Evolutionary conservation across 2,113 vertebrate genomes (phyloP).

Genomic region (Scophthalmus maximus): DNA sequence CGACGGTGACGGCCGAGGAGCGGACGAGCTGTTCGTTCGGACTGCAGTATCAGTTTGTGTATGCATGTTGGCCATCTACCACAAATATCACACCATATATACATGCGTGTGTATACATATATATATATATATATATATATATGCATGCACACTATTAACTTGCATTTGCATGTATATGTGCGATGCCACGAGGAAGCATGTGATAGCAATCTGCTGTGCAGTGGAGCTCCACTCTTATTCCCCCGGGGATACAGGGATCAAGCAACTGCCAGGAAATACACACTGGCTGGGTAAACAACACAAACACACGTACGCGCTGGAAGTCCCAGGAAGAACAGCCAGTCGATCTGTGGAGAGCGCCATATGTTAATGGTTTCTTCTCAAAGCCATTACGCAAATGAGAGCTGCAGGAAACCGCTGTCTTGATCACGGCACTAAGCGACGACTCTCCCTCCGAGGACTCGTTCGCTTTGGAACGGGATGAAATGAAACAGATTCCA

Average conservation of each 20-base stretch:
- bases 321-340: neutral
- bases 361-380: slow-evolving; percentile 35
- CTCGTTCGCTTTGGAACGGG: neutral
- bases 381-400: slow-evolving; percentile 21
- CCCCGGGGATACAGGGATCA: slow-evolving; percentile 26
- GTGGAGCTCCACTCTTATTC: slow-evolving; percentile 1
- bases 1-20: slow-evolving; percentile 1
- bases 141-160: neutral
- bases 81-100: neutral
- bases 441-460: neutral
- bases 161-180: slow-evolving; percentile 18
- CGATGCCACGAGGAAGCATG: slow-evolving; percentile 37
- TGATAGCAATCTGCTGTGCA: slow-evolving; percentile 57
- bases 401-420: slow-evolving; percentile 1
- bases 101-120: neutral
- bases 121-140: neutral
- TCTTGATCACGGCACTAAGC: neutral
- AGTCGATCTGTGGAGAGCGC: neutral
- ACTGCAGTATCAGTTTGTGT: slow-evolving; percentile 8
- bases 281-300: slow-evolving; percentile 30
- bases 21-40: slow-evolving; percentile 4
- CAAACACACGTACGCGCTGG: slow-evolving; percentile 13
- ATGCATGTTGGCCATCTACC: neutral
- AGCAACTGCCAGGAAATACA: slow-evolving; percentile 43
- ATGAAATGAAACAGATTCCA: too few species aligned